Evolutionary conservation across 2,113 vertebrate genomes (phyloP).

Genomic region (Mustela nigripes): DNA sequence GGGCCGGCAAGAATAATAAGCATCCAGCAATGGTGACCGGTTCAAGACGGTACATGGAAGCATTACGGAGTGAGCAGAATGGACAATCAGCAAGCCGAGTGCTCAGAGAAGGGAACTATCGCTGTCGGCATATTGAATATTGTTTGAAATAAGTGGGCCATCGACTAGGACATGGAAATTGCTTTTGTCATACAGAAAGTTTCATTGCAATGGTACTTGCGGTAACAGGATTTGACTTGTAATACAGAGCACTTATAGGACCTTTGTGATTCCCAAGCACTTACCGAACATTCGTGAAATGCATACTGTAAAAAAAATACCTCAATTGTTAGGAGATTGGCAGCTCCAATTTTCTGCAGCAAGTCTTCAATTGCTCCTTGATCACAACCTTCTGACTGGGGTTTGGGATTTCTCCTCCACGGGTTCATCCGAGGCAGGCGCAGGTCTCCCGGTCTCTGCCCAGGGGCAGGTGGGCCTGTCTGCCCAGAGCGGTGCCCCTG

Average conservation of each 20-base stretch:
- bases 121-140: slow-evolving; percentile 19
- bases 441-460: background rate
- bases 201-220: slow-evolving; percentile 56
- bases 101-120: slow-evolving; percentile 24
- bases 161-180: slow-evolving; percentile 71
- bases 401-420: background rate
- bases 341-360: slow-evolving; percentile 67
- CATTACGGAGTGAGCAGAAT: background rate
- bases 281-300: slow-evolving; percentile 67
- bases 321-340: slow-evolving; percentile 60
- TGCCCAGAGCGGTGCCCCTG: background rate
- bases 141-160: slow-evolving; percentile 77
- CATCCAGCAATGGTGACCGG: background rate
- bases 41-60: background rate
- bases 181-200: slow-evolving; percentile 69
- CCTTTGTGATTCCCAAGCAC: slow-evolving; percentile 69
- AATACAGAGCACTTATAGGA: slow-evolving; percentile 59
- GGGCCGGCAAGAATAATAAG: background rate
- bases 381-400: background rate
- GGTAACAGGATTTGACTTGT: slow-evolving; percentile 67
- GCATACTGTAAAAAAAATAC: slow-evolving; percentile 7
- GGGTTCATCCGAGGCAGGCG: background rate
- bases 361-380: slow-evolving; percentile 45
- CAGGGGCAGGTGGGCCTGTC: background rate
- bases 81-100: background rate